Percentiles rank a stretch among this genome's conserved stretches.
phyloP scores from a whole-genome alignment of 2,113 vertebrate genomes.

The Gavialis gangeticus region DNA sequence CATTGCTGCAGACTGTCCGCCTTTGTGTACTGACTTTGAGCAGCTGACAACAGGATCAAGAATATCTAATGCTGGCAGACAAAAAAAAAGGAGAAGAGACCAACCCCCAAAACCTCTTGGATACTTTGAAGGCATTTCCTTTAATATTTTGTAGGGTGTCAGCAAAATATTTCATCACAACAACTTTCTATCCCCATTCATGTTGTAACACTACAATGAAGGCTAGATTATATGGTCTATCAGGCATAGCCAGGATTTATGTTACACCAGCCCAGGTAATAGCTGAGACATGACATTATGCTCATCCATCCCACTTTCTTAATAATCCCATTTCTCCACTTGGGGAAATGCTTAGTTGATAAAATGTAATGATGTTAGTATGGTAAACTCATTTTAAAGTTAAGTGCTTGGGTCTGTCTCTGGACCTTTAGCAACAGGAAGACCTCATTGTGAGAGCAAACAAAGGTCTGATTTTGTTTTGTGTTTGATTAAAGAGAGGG shows the following conservation, averaged over 20 bases:
- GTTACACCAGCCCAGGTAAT: neutral
- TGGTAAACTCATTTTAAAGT: slow-evolving; percentile 40
- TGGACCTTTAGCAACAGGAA: slow-evolving; percentile 2
- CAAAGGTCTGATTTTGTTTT: neutral
- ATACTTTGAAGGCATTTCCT: neutral
- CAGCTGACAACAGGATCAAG: slow-evolving; percentile 14
- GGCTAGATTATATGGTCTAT: neutral
- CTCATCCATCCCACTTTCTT: slow-evolving; percentile 31
- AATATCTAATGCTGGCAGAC: neutral
- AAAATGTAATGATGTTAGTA: slow-evolving; percentile 30
- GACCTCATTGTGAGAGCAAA: neutral
- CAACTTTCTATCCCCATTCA: neutral
- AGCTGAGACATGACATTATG: slow-evolving; percentile 45
- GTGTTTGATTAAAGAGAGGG: neutral
- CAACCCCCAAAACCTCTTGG: neutral
- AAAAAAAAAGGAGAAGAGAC: neutral
- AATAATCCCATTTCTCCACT: slow-evolving; percentile 49
- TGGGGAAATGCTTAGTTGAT: slow-evolving; percentile 47
- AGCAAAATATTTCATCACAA: neutral
- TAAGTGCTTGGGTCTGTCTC: slow-evolving; percentile 11
- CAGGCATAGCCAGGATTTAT: neutral
- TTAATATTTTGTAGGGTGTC: slow-evolving; percentile 24
- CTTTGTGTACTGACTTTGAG: slow-evolving; percentile 28
- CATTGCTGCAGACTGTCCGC: neutral
- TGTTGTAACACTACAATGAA: neutral